Base-by-base conservation (phyloP, 1,140 invertebrate genomes). In the Adoxophyes honmai region DNA sequence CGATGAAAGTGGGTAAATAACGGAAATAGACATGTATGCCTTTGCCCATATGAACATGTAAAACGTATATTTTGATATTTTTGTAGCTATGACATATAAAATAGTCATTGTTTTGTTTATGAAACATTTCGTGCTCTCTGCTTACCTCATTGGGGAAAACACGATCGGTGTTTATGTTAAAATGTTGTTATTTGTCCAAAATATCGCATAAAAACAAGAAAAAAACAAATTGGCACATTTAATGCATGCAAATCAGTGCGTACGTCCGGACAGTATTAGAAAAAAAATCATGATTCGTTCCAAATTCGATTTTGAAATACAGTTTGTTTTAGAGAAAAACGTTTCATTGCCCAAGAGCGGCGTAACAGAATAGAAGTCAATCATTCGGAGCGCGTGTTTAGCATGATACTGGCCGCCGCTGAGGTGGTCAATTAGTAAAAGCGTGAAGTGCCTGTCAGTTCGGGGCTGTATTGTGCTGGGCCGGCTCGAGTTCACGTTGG, bases 381-480 rank as follows among this genome's bases (percentile, higher is more conserved):
- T 83, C 75, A 84, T 72, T 68, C 57, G 67, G 72, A 64, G 70
- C 72, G 59, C 59, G 63, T 76, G 75, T 78, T 86, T 81, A 74
- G 62, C 67, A 70, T 78, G 38, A 66, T 59, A 55, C 70, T 64
- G 48, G 55, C 75, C 52, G 54, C 75, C 72, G 62, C 67, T 63
- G 74, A 79, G 74, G 78, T 79, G 78, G 79, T 81, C 76, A 79
- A 76, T 78, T 76, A 75, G 75, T 79, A 78, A 78, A 86, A 83
- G 78, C 82, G 80, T 88, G 81, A 82, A 85, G 67, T 60, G 62
- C 57, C 65, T 83, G 81, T 79, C 81, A 86, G 69, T 81, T 80
- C 78, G 69, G 75, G 74, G 72, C 62, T 70, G 66, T 75, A 66
- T 76, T 74, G 39, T 70, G 56, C 57, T 51, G 42, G 52, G 38